phyloP scores from a whole-genome alignment of 1,140 invertebrate genomes.

The Pectinophora gossypiella region DNA sequence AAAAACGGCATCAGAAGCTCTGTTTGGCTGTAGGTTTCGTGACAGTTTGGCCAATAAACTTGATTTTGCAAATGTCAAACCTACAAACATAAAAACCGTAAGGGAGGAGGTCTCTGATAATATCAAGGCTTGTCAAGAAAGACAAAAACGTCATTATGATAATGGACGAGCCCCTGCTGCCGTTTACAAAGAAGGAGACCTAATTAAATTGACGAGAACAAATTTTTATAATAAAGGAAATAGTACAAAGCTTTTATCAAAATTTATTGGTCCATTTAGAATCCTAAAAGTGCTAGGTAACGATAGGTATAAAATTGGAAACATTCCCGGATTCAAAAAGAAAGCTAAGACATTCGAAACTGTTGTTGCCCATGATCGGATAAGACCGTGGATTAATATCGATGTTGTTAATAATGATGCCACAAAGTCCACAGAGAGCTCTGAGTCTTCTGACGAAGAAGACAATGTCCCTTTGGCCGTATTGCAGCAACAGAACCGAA shows the following conservation, averaged over 20 bases:
- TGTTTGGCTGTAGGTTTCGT: constrained; percentile 1
- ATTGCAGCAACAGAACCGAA: neutral
- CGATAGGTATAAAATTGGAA: constrained; percentile 4
- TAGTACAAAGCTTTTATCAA: constrained; percentile 6
- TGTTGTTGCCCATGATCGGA: constrained; percentile 1
- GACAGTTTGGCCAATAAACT: constrained; percentile 1
- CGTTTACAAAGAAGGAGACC: neutral
- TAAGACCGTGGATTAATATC: constrained; percentile 6
- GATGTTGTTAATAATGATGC: neutral
- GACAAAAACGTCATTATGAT: constrained; percentile 2
- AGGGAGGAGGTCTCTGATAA: neutral
- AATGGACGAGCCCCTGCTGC: neutral
- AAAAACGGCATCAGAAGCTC: constrained; percentile 2
- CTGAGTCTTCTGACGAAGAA: neutral
- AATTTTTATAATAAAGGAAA: constrained; percentile 4
- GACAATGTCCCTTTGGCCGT: neutral
- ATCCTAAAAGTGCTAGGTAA: neutral
- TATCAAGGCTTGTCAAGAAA: neutral
- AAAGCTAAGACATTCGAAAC: neutral
- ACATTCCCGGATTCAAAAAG: constrained; percentile 1
- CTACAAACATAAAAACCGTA: constrained; percentile 2
- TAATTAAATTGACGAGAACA: constrained; percentile 3
- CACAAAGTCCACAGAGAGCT: neutral
- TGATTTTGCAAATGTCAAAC: neutral
- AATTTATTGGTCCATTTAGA: constrained; percentile 6